Evolutionary conservation across 64 coral and sea anemone species (phyloP).

Genomic region (Actinia tenebrosa): DNA sequence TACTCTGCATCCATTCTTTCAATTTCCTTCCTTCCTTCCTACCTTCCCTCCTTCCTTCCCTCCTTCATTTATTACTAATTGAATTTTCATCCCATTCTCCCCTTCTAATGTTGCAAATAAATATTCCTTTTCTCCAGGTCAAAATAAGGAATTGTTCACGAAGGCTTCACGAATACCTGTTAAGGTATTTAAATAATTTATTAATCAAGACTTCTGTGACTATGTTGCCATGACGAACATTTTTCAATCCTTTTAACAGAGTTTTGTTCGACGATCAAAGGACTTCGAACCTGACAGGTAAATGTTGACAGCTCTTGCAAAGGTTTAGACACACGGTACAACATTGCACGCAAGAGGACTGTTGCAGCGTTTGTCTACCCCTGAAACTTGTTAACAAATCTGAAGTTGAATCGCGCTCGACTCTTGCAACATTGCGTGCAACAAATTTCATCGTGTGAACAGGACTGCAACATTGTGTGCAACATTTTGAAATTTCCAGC

Average conservation of each 20-base stretch:
- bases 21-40: neutral
- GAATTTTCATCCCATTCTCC: no score
- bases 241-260: slow-evolving; percentile 21
- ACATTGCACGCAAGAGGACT: no score
- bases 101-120: neutral
- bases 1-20: neutral
- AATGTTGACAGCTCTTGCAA: neutral
- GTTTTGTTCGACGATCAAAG: slow-evolving; percentile 52
- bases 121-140: neutral
- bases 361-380: no score
- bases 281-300: slow-evolving; percentile 80
- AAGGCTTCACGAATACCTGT: neutral
- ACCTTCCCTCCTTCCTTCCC: no score
- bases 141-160: neutral
- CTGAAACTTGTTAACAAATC: no score
- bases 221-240: neutral
- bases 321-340: no score
- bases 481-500: no score
- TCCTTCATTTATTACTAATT: no score
- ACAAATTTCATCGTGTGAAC: no score
- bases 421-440: no score
- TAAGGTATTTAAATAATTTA: neutral
- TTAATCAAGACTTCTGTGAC: neutral
- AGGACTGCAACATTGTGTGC: no score
- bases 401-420: no score